Percentiles rank a stretch among this genome's conserved stretches.
Conservation (phyloP, 2,113 vertebrate genomes). For the Motacilla tschutschensis region DNA sequence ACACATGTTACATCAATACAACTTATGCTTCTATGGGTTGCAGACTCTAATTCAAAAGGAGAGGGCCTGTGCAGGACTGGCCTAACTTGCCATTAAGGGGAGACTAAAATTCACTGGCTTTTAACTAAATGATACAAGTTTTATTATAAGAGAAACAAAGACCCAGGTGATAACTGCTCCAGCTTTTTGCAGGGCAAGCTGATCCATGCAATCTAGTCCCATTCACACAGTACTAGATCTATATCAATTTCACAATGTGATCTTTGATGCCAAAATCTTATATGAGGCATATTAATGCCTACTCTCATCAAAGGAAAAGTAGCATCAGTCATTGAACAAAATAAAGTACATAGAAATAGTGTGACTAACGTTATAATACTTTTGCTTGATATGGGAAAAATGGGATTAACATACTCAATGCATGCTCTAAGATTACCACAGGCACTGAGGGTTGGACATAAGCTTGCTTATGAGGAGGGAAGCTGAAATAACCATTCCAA, state of each 20-base stretch:
- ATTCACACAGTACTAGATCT: background rate
- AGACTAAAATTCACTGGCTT: background rate
- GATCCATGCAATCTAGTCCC: slow-evolving; percentile 34
- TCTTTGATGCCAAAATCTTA: slow-evolving; percentile 32
- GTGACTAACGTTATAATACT: background rate
- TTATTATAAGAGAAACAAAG: slow-evolving; percentile 11
- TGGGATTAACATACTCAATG: background rate
- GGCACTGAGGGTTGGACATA: background rate
- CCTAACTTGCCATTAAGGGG: background rate
- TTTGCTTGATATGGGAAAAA: background rate
- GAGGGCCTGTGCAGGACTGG: background rate
- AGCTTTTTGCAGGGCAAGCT: background rate
- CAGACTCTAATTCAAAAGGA: background rate
- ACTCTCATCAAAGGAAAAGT: background rate
- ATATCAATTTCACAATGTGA: slow-evolving; percentile 21
- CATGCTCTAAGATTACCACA: background rate
- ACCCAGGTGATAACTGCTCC: slow-evolving; percentile 10
- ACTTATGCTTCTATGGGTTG: background rate
- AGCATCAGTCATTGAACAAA: background rate
- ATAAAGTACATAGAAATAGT: background rate
- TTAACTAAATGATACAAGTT: slow-evolving; percentile 31
- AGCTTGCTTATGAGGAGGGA: background rate
- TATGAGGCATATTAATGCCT: slow-evolving; percentile 3
- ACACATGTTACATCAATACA: background rate
- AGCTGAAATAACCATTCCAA: slow-evolving; percentile 2